These are phyloP conservation scores for Branchellion lobata DNA, from an alignment of 2,888 invertebrate genomes.

Conservation along the genomic window DNA sequence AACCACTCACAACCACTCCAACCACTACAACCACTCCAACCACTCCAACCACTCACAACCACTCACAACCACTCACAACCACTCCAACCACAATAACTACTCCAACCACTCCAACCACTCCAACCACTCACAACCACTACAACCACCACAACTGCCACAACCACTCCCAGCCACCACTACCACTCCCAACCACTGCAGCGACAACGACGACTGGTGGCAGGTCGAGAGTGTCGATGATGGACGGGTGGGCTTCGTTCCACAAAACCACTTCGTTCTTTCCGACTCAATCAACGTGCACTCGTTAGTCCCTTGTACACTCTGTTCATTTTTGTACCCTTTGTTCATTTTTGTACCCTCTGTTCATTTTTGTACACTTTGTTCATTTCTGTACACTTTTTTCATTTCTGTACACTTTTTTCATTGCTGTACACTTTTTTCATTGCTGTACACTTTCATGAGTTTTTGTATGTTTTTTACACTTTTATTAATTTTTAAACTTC, in stretches of 20 bases:
- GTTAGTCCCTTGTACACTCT: constrained; percentile 53
- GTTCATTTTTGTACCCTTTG: too few relatives aligned
- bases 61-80: too few relatives aligned
- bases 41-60: too few relatives aligned
- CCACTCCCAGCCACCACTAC: neutral
- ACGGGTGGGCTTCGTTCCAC: constrained; percentile 80
- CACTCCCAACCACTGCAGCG: neutral
- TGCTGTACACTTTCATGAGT: neutral
- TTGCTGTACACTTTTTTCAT: neutral
- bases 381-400: neutral
- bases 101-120: too few relatives aligned
- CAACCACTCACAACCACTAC: neutral
- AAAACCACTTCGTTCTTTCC: constrained; percentile 79
- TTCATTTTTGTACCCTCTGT: too few relatives aligned
- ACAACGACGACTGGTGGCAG: constrained; percentile 51
- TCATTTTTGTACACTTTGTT: too few relatives aligned
- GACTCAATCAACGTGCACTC: constrained; percentile 61
- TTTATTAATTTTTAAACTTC: too few relatives aligned
- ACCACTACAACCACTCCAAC: too few relatives aligned
- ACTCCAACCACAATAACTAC: too few relatives aligned
- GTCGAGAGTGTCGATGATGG: constrained; percentile 48
- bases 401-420: neutral
- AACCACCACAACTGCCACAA: neutral
- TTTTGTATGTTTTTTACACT: neutral
- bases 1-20: too few relatives aligned